Percentiles rank a stretch among this genome's conserved stretches.
Evolutionary conservation across 2,888 invertebrate species (phyloP).

Genomic region (Tachystola acroxantha): DNA sequence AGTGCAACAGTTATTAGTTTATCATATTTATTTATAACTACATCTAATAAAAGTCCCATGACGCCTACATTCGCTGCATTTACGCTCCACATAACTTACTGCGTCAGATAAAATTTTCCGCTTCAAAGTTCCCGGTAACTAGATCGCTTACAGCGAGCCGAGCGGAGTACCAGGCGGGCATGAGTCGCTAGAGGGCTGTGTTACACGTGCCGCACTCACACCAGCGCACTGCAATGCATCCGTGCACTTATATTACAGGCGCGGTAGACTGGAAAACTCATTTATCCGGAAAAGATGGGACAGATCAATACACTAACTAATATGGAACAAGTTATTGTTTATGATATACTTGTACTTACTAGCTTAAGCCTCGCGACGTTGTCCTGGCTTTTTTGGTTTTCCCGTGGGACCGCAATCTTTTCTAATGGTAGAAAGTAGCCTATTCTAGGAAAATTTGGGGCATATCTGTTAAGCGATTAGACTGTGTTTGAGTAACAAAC

Average conservation of each 20-base stretch:
- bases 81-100: slow-evolving; percentile 35
- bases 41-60: slow-evolving; percentile 1
- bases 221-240: slow-evolving; percentile 16
- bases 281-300: slow-evolving; percentile 56
- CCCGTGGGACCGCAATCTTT: too few species aligned
- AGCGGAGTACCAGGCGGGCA: slow-evolving; percentile 46
- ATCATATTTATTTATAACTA: too few species aligned
- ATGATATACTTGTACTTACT: too few species aligned
- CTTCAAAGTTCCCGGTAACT: slow-evolving; percentile 56
- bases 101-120: slow-evolving; percentile 54
- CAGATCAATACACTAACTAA: slow-evolving; percentile 41
- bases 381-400: too few species aligned
- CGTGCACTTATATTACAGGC: slow-evolving; percentile 35
- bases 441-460: too few species aligned
- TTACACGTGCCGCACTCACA: slow-evolving; percentile 62
- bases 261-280: slow-evolving; percentile 59
- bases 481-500: too few species aligned
- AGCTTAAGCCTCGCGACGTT: too few species aligned
- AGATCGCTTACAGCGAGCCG: slow-evolving; percentile 59
- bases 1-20: too few species aligned
- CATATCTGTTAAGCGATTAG: too few species aligned
- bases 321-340: slow-evolving; percentile 5
- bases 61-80: slow-evolving; percentile 22
- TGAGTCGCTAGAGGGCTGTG: slow-evolving; percentile 25
- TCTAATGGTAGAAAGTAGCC: too few species aligned